Base-by-base conservation (phyloP, 2,888 invertebrate species). In the Sphinx pinastri region DNA sequence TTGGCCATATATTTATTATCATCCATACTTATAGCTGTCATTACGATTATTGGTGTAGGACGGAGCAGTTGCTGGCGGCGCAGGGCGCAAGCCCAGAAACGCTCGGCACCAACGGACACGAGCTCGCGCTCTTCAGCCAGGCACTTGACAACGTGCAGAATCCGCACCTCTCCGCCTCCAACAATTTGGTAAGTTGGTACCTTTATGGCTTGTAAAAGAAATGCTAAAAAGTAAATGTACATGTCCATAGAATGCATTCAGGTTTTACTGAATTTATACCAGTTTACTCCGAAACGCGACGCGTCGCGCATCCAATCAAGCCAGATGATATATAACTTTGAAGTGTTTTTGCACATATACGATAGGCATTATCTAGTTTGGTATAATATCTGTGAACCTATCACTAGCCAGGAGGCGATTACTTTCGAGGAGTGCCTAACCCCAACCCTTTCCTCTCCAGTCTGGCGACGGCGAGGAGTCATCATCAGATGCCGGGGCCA, bases 401-500 rank as follows among this genome's bases (percentile, higher is more conserved):
- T 38, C 38, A 38, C 38, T 8, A 5, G 6, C 38, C 8, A 38
- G 38, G 38, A 38, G 38, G 38, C 38, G 38, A 25, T 38, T 38
- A 38, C 38, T 7, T 38, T 7, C 5, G 16, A 31, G 38, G 16
- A 63, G 12, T n/a, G 19, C 49, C 12, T 47, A 68, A 59, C 52
- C 25, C 31, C 11, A n/a, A 31, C 47, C 52, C 47, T 47, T 45
- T 38, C 25, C 14, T 38, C 45, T 31, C 13, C 73, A 90, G 90
- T 90, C 90, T 55, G 93, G 91, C 1, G 93, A 97, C 58, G 97
- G 97, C 66, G 98, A 98, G 84, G 97, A 98, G 80, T 97, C 97
- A 75, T 97, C 97, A 74, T 97, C 97, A 81, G 98, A 97, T 83
- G 97, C 97, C 70, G 97, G 97, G 75, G 95, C 97, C 74, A 97